A percentile compares a stretch with the other conserved stretches of the same genome.
These are phyloP conservation scores for Gopherus evgoodei DNA, from an alignment of 2,113 vertebrate species.

Conservation along the genomic window DNA sequence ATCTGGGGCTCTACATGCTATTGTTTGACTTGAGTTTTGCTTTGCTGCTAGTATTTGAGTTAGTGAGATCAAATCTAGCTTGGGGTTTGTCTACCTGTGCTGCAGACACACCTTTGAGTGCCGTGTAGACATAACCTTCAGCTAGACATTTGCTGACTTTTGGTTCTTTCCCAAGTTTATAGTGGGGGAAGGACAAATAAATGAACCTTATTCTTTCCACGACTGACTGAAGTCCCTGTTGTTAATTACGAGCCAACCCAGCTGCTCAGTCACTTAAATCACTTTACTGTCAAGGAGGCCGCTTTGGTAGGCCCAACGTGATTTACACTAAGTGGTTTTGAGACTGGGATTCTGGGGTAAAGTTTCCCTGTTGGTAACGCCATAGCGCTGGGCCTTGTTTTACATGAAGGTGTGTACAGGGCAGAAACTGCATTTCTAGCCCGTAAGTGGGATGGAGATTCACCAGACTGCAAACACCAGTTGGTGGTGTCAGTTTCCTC, in stretches of 20 bases:
- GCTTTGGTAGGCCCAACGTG: constrained; percentile 29
- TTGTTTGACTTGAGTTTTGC: not conserved
- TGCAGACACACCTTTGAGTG: not conserved
- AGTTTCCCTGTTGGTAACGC: constrained; percentile 19
- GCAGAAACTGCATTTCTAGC: constrained; percentile 6
- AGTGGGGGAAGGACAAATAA: not conserved
- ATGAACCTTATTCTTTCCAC: constrained; percentile 1
- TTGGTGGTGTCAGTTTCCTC: not conserved
- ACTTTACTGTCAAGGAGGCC: constrained; percentile 22
- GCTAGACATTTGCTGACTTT: not conserved
- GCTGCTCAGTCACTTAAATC: not conserved
- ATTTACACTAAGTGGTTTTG: constrained; percentile 44
- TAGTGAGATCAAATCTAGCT: not conserved
- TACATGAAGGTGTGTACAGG: not conserved
- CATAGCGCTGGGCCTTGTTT: not conserved
- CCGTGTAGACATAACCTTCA: not conserved
- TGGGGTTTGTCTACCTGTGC: not conserved
- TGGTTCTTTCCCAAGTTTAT: not conserved
- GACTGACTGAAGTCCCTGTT: not conserved
- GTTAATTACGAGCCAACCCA: not conserved
- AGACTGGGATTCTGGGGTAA: constrained; percentile 14
- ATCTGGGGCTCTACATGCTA: not conserved
- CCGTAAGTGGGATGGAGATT: not conserved
- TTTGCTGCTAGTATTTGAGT: not conserved
- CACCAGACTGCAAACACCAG: not conserved